phyloP scores from a whole-genome alignment of 2,888 invertebrate species.

The Nemurella pictetii region DNA sequence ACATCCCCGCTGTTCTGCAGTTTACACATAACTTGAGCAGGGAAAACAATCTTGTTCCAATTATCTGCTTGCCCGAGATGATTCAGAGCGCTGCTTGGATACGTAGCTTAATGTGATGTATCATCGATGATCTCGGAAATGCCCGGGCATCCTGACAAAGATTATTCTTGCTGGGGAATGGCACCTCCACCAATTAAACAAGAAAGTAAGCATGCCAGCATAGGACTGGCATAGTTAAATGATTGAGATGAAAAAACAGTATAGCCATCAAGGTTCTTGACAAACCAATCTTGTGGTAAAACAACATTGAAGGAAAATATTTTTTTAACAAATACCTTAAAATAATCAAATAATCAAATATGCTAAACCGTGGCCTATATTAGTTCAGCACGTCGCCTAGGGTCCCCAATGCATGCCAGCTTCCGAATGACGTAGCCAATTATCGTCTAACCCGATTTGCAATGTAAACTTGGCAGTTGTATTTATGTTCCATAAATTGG shows the following conservation, averaged over 20 bases:
- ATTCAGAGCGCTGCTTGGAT: neutral
- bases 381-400: neutral
- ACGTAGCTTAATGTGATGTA: too few relatives aligned
- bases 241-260: too few relatives aligned
- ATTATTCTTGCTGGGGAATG: too few relatives aligned
- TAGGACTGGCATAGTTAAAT: too few relatives aligned
- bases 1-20: neutral
- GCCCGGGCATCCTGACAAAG: too few relatives aligned
- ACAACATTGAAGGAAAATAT: neutral
- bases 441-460: neutral
- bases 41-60: neutral
- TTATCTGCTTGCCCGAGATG: neutral
- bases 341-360: neutral
- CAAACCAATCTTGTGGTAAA: neutral
- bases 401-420: neutral
- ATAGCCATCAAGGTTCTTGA: neutral
- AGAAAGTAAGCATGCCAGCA: too few relatives aligned
- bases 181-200: too few relatives aligned
- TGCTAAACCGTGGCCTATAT: neutral
- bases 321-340: neutral
- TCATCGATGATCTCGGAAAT: too few relatives aligned
- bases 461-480: neutral
- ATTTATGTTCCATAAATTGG: neutral
- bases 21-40: neutral
- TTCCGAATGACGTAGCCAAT: neutral